These are phyloP conservation scores for Petrocephalus zakoni DNA, from an alignment of 2,113 vertebrate species.

Conservation along the genomic window DNA sequence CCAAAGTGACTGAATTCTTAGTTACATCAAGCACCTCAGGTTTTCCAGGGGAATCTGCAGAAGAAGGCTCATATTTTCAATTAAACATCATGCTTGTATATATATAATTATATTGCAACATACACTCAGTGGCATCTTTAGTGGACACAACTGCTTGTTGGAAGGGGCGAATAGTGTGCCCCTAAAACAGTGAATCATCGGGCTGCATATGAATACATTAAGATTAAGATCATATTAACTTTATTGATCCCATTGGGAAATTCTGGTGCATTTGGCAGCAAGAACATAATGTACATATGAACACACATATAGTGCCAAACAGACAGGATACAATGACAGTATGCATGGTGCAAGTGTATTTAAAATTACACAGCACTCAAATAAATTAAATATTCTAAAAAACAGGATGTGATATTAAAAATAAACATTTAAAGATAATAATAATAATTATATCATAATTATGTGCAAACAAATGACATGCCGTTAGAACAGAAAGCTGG, in stretches of 20 bases:
- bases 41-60: conserved; percentile 89
- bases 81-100: background rate
- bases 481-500: background rate
- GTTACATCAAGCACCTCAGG: conserved; percentile 89
- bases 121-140: background rate
- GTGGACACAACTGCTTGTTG: too few relatives aligned
- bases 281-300: too few relatives aligned
- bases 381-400: background rate
- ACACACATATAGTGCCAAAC: background rate
- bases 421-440: background rate
- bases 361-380: background rate
- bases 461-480: background rate
- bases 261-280: too few relatives aligned
- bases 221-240: too few relatives aligned
- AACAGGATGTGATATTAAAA: background rate
- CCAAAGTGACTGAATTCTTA: conserved; percentile 77
- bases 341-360: background rate
- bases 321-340: background rate
- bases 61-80: conserved; percentile 14
- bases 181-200: too few relatives aligned
- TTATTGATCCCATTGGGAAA: too few relatives aligned
- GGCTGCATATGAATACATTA: too few relatives aligned
- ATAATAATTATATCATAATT: background rate
- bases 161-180: too few relatives aligned
- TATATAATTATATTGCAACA: background rate